A percentile compares a stretch with the other conserved stretches of the same genome.
Evolutionary conservation across 92 coral and sea anemone species (phyloP).

Genomic region (Isaurus tuberculatus): DNA sequence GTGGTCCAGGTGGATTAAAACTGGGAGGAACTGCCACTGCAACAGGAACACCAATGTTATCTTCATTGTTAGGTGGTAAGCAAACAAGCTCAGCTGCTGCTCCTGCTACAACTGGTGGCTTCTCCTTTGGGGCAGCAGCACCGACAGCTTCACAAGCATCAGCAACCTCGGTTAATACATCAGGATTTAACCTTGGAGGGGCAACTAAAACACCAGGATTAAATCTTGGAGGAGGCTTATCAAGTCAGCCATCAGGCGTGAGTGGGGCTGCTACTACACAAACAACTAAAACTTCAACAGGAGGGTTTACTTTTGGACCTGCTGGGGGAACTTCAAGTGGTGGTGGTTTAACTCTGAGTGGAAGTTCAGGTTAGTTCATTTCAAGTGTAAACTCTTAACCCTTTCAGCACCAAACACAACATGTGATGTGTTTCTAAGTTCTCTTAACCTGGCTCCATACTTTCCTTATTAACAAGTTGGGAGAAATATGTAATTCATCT

Average conservation of each 20-base stretch:
- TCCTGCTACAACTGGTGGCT: not conserved
- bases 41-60: constrained; percentile 17
- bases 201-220: constrained; percentile 52
- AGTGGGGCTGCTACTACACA: not conserved
- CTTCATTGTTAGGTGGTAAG: constrained; percentile 15
- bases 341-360: constrained; percentile 6
- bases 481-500: no score
- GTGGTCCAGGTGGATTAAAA: constrained; percentile 47
- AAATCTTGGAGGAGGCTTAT: constrained; percentile 42
- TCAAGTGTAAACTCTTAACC: no score
- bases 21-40: constrained; percentile 40
- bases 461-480: no score
- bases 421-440: no score
- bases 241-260: constrained; percentile 33
- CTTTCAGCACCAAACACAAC: no score
- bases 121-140: constrained; percentile 24
- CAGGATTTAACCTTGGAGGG: constrained; percentile 40
- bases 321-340: constrained; percentile 5
- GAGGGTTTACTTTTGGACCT: constrained; percentile 21
- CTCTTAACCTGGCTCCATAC: no score
- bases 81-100: constrained; percentile 12
- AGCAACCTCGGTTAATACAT: constrained; percentile 17
- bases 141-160: constrained; percentile 34
- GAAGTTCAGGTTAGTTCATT: not conserved
- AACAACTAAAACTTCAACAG: constrained; percentile 30